Conservation (phyloP, 2,797 vertebrate species). For the Eulemur coronatus region DNA sequence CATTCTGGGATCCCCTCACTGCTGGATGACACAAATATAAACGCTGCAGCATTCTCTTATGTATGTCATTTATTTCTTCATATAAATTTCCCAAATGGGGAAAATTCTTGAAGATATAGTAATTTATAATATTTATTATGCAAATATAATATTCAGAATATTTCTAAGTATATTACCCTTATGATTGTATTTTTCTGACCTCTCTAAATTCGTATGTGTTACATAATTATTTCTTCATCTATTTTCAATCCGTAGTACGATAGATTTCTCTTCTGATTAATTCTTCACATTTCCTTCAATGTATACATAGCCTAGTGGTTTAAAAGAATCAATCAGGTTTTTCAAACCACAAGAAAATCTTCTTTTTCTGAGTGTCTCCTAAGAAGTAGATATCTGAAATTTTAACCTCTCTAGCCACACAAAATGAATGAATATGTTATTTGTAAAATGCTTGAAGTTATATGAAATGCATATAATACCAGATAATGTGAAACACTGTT, state of each 20-base stretch:
- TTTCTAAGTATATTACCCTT: background rate
- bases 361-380: background rate
- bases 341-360: background rate
- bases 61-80: background rate
- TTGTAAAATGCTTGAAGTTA: conserved; percentile 29
- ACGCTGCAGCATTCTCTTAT: background rate
- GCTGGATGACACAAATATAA: background rate
- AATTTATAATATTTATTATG: background rate
- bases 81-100: background rate
- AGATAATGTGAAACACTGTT: conserved; percentile 42
- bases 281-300: conserved; percentile 19
- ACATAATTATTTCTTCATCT: background rate
- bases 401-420: background rate
- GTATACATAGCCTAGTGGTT: background rate
- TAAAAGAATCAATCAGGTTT: background rate
- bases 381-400: background rate
- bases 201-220: background rate
- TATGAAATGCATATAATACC: background rate
- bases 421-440: conserved; percentile 17
- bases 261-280: background rate
- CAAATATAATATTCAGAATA: background rate
- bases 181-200: background rate
- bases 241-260: background rate
- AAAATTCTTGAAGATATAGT: background rate
- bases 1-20: background rate